These are phyloP conservation scores for Urechis unicinctus DNA, from an alignment of 2,888 invertebrate species.

Conservation along the genomic window DNA sequence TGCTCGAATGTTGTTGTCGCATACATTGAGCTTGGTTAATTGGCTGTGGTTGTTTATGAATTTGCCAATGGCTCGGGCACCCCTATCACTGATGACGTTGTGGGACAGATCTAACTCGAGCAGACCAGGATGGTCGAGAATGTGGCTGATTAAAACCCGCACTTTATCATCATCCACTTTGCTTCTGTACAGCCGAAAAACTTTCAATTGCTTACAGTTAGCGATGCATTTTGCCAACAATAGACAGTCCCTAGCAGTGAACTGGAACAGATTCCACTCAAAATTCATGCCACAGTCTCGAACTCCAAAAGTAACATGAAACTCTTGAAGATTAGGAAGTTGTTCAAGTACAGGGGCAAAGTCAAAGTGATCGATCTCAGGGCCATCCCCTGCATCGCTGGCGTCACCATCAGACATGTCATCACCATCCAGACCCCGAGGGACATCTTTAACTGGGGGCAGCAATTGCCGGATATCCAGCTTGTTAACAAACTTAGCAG, in stretches of 20 bases:
- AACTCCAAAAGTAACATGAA: slow-evolving; percentile 48
- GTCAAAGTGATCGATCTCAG: slow-evolving; percentile 49
- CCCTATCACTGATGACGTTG: slow-evolving; percentile 48
- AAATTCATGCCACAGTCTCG: slow-evolving; percentile 52
- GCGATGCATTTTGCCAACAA: slow-evolving; percentile 48
- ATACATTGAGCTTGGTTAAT: slow-evolving; percentile 30
- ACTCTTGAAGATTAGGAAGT: slow-evolving; percentile 42
- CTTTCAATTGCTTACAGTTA: slow-evolving; percentile 38
- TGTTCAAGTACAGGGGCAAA: slow-evolving; percentile 41
- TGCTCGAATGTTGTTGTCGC: slow-evolving; percentile 43
- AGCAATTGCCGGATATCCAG: slow-evolving; percentile 45
- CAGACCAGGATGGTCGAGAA: slow-evolving; percentile 46
- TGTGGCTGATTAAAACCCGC: slow-evolving; percentile 46
- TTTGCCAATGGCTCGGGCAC: slow-evolving; percentile 50
- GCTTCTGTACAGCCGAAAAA: slow-evolving; percentile 43
- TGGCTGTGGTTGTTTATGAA: slow-evolving; percentile 48
- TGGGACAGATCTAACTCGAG: slow-evolving; percentile 47
- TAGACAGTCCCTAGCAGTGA: slow-evolving; percentile 49
- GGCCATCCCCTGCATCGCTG: slow-evolving; percentile 45
- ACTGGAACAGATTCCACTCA: slow-evolving; percentile 51
- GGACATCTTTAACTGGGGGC: slow-evolving; percentile 46
- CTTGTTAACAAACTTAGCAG: slow-evolving; percentile 42
- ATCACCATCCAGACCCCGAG: slow-evolving; percentile 37
- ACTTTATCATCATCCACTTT: slow-evolving; percentile 50
- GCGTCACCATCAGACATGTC: slow-evolving; percentile 44